Percentiles rank a stretch among this genome's conserved stretches.
Evolutionary conservation across 2,888 invertebrate genomes (phyloP).

Genomic region (Hemithea aestivaria): DNA sequence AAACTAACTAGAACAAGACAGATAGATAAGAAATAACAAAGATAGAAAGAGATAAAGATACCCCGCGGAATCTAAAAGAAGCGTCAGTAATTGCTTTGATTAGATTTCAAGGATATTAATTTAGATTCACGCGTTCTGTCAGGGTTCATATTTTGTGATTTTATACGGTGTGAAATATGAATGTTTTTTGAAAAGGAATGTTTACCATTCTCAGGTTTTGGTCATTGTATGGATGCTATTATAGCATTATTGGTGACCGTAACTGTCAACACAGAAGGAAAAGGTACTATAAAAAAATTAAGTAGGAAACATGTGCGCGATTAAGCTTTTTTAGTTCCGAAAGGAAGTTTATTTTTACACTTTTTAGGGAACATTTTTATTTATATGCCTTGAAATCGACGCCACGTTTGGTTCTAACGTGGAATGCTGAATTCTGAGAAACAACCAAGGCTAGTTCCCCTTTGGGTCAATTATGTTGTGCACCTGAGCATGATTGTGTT

Average conservation of each 20-base stretch:
- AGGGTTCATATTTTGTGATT: constrained; percentile 73
- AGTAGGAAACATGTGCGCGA: constrained; percentile 62
- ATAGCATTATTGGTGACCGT: constrained; percentile 56
- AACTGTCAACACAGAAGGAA: constrained; percentile 63
- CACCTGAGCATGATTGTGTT: too few relatives aligned
- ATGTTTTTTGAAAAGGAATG: constrained; percentile 59
- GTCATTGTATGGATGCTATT: constrained; percentile 57
- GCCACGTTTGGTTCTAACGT: too few relatives aligned
- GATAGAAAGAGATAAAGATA: constrained; percentile 16
- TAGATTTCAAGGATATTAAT: constrained; percentile 78
- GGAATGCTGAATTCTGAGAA: too few relatives aligned
- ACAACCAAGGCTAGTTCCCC: too few relatives aligned
- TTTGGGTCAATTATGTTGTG: too few relatives aligned
- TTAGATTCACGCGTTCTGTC: constrained; percentile 68
- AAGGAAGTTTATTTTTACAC: constrained; percentile 56
- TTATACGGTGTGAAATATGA: constrained; percentile 60
- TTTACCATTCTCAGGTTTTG: constrained; percentile 67
- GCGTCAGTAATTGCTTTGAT: constrained; percentile 74
- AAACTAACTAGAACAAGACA: constrained; percentile 49
- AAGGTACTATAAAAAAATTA: constrained; percentile 56
- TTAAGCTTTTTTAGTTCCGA: constrained; percentile 42
- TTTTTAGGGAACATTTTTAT: constrained; percentile 32
- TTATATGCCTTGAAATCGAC: too few relatives aligned
- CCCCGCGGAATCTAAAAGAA: constrained; percentile 44
- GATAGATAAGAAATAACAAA: constrained; percentile 6